A percentile compares a stretch with the other conserved stretches of the same genome.
Evolutionary conservation across 2,888 invertebrate species (phyloP).

Genomic region (Nyleta sp.): DNA sequence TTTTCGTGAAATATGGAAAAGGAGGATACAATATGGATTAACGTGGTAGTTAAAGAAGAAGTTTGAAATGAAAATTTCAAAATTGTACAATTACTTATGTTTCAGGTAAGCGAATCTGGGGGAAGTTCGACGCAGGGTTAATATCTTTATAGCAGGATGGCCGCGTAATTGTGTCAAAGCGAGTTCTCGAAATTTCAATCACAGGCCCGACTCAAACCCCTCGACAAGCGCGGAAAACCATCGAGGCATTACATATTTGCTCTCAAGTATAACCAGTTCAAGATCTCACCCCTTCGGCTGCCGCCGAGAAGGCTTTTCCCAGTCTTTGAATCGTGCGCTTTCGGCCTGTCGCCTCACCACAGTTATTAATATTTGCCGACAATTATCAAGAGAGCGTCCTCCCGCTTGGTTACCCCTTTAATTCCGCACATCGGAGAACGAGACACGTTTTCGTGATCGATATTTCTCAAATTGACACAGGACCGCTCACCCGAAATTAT

Average conservation of each 20-base stretch:
- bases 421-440: constrained; percentile 74
- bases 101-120: constrained; percentile 42
- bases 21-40: not conserved
- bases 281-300: constrained; percentile 70
- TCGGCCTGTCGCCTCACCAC: constrained; percentile 70
- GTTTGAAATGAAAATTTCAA: constrained; percentile 34
- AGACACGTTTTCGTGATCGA: constrained; percentile 77
- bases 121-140: constrained; percentile 61
- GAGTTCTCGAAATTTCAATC: constrained; percentile 82
- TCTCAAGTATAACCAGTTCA: constrained; percentile 80
- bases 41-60: constrained; percentile 6
- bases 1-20: no score
- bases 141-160: constrained; percentile 71
- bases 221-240: constrained; percentile 76
- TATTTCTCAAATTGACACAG: constrained; percentile 61
- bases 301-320: constrained; percentile 71
- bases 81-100: constrained; percentile 48
- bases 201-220: constrained; percentile 69
- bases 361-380: constrained; percentile 82
- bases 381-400: constrained; percentile 77
- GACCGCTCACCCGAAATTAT: constrained; percentile 50
- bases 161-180: constrained; percentile 82
- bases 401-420: constrained; percentile 75
- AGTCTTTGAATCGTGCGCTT: constrained; percentile 73
- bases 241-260: constrained; percentile 82